Percentiles rank a stretch among this genome's conserved stretches.
Conservation (phyloP, 2,113 vertebrate species). For the Monarcha castaneiventris region DNA sequence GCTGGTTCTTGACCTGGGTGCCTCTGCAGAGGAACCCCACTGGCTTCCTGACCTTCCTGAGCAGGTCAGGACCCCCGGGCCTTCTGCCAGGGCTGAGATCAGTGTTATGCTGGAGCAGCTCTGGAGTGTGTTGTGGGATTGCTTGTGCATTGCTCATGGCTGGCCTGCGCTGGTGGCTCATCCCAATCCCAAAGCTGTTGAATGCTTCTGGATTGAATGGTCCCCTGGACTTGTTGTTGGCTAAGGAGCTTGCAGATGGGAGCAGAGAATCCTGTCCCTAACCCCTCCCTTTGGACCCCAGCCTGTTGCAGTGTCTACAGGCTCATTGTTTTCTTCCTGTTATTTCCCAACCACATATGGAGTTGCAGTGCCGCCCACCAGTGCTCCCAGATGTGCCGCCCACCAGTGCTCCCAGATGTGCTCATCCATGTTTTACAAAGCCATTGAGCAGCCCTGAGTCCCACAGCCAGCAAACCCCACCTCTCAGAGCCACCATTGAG, state of each 20-base stretch:
- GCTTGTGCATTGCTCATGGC: neutral
- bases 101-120: neutral
- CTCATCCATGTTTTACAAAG: neutral
- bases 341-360: neutral
- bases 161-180: neutral
- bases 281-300: neutral
- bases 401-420: neutral
- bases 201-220: neutral
- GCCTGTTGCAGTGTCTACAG: neutral
- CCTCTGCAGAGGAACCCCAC: neutral
- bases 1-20: neutral
- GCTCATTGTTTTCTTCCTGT: slow-evolving; percentile 18
- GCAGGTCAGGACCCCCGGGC: neutral
- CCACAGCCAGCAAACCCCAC: neutral
- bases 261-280: neutral
- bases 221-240: neutral
- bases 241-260: neutral
- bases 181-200: neutral
- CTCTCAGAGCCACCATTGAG: neutral
- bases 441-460: neutral
- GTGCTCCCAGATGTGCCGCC: neutral
- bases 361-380: neutral
- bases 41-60: neutral
- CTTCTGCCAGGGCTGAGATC: neutral
- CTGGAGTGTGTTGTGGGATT: neutral